Conservation (phyloP, 2,113 vertebrate genomes). For the Mionectes macconnelli region DNA sequence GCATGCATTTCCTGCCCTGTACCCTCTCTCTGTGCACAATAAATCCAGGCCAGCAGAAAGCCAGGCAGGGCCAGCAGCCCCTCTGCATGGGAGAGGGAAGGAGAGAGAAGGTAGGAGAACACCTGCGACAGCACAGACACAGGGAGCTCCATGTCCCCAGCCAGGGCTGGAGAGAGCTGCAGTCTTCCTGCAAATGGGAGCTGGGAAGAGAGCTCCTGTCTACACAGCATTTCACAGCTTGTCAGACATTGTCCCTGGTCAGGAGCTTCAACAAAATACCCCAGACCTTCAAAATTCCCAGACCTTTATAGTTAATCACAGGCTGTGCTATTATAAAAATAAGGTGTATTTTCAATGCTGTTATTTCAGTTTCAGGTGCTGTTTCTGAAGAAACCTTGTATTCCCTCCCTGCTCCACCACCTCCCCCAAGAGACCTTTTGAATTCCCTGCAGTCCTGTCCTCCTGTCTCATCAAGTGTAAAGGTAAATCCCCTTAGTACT, state of each 20-base stretch:
- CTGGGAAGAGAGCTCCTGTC: not conserved
- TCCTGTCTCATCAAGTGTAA: constrained; percentile 31
- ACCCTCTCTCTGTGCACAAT: not conserved
- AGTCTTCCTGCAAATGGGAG: not conserved
- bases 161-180: not conserved
- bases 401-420: not conserved
- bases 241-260: not conserved
- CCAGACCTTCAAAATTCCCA: not conserved
- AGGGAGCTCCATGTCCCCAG: not conserved
- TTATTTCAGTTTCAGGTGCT: constrained; percentile 57
- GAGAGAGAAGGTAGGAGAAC: not conserved
- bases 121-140: not conserved
- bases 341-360: not conserved
- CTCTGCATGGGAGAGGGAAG: not conserved
- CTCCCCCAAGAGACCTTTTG: constrained; percentile 51
- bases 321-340: not conserved
- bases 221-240: not conserved
- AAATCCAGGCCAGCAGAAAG: not conserved
- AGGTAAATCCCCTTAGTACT: constrained; percentile 59
- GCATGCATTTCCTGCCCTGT: not conserved
- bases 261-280: not conserved
- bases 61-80: fast-evolving
- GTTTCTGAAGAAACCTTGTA: not conserved
- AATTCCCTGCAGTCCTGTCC: constrained; percentile 45
- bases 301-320: not conserved